Conservation (phyloP, 2,888 invertebrate genomes). For the Diarsia dahlii region DNA sequence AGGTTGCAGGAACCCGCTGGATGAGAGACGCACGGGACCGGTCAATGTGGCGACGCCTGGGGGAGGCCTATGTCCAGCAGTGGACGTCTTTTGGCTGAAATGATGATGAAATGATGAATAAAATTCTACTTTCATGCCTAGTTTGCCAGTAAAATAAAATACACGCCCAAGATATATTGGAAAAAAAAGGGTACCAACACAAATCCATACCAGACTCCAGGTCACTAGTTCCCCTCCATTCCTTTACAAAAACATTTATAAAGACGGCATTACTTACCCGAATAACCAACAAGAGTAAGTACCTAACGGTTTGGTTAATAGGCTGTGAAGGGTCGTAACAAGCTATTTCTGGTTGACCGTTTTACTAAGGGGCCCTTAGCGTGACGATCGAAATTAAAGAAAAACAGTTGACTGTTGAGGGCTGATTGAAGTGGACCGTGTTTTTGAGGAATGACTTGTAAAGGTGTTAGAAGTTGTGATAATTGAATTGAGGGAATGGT, state of each 20-base stretch:
- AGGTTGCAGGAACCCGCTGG: too few species aligned
- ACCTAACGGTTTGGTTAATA: constrained; percentile 25
- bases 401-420: constrained; percentile 9
- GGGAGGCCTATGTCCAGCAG: too few species aligned
- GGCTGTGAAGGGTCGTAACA: constrained; percentile 37
- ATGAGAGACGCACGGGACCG: too few species aligned
- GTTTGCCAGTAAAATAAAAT: neutral
- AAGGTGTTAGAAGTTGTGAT: neutral
- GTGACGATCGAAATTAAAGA: constrained; percentile 15
- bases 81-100: too few species aligned
- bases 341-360: constrained; percentile 24
- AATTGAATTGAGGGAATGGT: neutral
- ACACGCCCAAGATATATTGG: neutral
- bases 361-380: constrained; percentile 6
- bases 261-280: constrained; percentile 10
- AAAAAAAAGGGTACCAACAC: neutral
- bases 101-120: too few species aligned
- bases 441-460: neutral
- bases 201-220: neutral
- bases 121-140: too few species aligned
- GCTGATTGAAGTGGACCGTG: constrained; percentile 11
- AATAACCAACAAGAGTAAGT: constrained; percentile 38
- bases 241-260: neutral
- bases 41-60: too few species aligned
- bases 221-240: neutral